Conservation (phyloP, 2,797 vertebrate species). For the Sebastolobus altivelis region DNA sequence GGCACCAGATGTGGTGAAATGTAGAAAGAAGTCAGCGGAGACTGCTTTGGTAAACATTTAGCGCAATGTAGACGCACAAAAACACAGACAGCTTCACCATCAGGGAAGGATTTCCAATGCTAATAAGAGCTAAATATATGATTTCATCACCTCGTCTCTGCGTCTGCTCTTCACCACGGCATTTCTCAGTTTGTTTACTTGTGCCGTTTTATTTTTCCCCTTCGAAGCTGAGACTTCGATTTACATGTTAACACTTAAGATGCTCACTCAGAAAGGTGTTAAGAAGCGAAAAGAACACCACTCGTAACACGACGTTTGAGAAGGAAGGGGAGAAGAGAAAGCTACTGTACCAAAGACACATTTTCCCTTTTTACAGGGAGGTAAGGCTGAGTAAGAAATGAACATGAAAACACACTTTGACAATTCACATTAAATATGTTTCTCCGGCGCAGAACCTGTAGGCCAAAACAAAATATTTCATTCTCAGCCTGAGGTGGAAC, state of each 20-base stretch:
- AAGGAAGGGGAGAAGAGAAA: background rate
- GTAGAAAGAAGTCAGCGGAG: slow-evolving; percentile 13
- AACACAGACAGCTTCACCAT: slow-evolving; percentile 28
- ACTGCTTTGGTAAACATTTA: slow-evolving; percentile 50
- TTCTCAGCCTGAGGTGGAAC: slow-evolving; percentile 31
- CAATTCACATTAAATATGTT: background rate
- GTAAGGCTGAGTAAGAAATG: background rate
- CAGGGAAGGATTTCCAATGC: slow-evolving; percentile 14
- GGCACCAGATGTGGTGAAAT: slow-evolving; percentile 57
- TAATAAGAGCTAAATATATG: slow-evolving; percentile 39
- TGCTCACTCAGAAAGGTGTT: slow-evolving; percentile 1
- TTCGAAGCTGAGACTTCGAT: slow-evolving; percentile 7
- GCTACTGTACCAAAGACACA: background rate
- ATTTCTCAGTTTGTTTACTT: slow-evolving; percentile 21
- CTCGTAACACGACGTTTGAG: background rate
- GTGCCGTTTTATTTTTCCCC: background rate
- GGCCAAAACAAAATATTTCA: slow-evolving; percentile 36
- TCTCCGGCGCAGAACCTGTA: slow-evolving; percentile 33
- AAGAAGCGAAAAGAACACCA: background rate
- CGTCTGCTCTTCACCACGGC: slow-evolving; percentile 8
- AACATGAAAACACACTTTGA: slow-evolving; percentile 11
- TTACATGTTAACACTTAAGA: background rate
- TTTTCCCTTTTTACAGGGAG: background rate
- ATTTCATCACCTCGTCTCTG: slow-evolving; percentile 20
- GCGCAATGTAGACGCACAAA: slow-evolving; percentile 15